Evolutionary conservation across 2,113 vertebrate genomes (phyloP).

Genomic region (Dasypus novemcinctus): DNA sequence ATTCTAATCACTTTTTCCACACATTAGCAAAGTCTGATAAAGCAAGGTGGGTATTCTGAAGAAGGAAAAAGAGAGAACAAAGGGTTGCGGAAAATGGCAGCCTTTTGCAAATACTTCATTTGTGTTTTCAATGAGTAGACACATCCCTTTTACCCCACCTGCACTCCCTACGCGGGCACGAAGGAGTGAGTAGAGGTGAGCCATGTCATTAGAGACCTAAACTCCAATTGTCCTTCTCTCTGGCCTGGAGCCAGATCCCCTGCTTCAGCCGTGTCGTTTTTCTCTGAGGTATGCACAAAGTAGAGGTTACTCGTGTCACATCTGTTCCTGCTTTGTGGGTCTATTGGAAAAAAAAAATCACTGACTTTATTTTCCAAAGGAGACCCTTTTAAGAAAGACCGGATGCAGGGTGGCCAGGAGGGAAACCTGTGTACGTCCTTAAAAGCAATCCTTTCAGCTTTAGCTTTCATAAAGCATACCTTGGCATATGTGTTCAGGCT

Average conservation of each 20-base stretch:
- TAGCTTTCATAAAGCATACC: constrained; percentile 58
- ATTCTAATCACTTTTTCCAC: not conserved
- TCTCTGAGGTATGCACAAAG: constrained; percentile 72
- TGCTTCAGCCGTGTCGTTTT: constrained; percentile 61
- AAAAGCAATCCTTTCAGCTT: constrained; percentile 41
- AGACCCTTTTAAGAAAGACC: constrained; percentile 65
- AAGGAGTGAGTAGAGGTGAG: constrained; percentile 55
- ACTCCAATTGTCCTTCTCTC: constrained; percentile 65
- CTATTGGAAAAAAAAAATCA: constrained; percentile 57
- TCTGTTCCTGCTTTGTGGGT: constrained; percentile 76
- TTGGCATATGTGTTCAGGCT: constrained; percentile 44
- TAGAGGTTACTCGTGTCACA: constrained; percentile 75
- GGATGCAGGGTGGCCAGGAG: constrained; percentile 68
- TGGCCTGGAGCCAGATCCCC: constrained; percentile 68
- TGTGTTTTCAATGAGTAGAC: not conserved
- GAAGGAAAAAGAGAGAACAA: not conserved
- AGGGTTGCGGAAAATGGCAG: not conserved
- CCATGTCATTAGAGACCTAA: constrained; percentile 47
- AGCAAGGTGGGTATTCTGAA: not conserved
- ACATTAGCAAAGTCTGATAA: not conserved
- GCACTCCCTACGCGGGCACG: not conserved
- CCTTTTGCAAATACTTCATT: not conserved
- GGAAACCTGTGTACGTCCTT: constrained; percentile 28
- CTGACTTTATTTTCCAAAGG: constrained; percentile 75
- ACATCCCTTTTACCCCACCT: not conserved